Evolutionary conservation across 2,113 vertebrate genomes (phyloP).

Genomic region (Rhinichthys klamathensis): DNA sequence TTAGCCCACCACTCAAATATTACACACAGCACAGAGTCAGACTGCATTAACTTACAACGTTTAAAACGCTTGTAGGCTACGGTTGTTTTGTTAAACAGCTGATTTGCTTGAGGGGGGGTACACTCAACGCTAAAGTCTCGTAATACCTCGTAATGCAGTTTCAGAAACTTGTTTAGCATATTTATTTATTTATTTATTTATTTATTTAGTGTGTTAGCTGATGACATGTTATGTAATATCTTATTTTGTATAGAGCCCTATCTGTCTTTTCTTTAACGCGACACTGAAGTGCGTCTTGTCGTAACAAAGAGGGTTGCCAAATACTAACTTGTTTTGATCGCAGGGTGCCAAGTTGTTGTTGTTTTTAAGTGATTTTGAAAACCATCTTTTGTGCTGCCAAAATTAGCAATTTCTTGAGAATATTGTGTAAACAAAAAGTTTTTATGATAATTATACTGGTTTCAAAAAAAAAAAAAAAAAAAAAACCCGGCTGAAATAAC

Average conservation of each 20-base stretch:
- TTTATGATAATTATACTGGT: background rate
- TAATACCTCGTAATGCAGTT: background rate
- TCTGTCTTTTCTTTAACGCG: background rate
- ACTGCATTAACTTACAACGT: background rate
- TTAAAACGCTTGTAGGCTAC: background rate
- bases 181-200: background rate
- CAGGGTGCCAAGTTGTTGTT: slow-evolving; percentile 28
- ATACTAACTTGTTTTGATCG: background rate
- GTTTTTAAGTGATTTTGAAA: background rate
- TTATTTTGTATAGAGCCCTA: background rate
- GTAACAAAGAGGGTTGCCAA: slow-evolving; percentile 44
- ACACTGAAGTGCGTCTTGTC: background rate
- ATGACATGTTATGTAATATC: background rate
- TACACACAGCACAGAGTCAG: background rate
- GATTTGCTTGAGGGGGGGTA: background rate
- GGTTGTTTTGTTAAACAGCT: slow-evolving; percentile 26
- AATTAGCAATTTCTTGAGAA: background rate
- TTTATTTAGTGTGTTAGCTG: background rate
- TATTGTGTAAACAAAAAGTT: background rate
- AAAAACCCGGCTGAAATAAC: too few species aligned
- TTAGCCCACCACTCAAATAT: background rate
- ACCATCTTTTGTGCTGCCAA: background rate
- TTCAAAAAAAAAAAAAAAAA: too few species aligned
- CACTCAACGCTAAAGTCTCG: background rate
- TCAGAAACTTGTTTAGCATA: background rate